Evolutionary conservation across 2,797 vertebrate genomes (phyloP).

Genomic region (Acropternis orthonyx): DNA sequence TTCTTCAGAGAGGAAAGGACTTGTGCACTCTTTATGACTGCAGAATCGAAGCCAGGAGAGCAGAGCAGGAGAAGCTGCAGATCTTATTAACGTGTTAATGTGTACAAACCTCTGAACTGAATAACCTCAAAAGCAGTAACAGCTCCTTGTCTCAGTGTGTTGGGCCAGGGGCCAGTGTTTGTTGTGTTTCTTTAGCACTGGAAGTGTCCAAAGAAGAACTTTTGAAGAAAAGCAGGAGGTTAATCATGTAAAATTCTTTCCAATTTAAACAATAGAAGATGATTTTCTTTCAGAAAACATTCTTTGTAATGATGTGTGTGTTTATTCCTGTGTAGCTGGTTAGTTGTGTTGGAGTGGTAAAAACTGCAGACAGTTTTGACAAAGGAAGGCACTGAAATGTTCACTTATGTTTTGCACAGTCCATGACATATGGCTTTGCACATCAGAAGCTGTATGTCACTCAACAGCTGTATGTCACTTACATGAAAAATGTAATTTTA

Average conservation of each 20-base stretch:
- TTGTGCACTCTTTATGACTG: neutral
- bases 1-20: neutral
- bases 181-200: neutral
- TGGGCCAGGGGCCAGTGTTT: accelerated
- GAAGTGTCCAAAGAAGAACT: neutral
- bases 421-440: neutral
- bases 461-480: neutral
- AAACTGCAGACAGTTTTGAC: neutral
- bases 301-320: neutral
- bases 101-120: constrained; percentile 38
- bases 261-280: neutral
- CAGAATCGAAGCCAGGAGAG: neutral
- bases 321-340: neutral
- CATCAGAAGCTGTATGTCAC: neutral
- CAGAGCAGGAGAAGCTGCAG: neutral
- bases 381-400: neutral
- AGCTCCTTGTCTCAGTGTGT: neutral
- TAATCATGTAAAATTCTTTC: neutral
- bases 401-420: neutral
- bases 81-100: constrained; percentile 5
- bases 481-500: neutral
- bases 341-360: neutral
- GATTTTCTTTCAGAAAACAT: neutral
- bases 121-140: neutral
- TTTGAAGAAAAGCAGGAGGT: neutral